These are phyloP conservation scores for Potamarius usumacintae DNA, from an alignment of 2,113 vertebrate species.

Conservation along the genomic window DNA sequence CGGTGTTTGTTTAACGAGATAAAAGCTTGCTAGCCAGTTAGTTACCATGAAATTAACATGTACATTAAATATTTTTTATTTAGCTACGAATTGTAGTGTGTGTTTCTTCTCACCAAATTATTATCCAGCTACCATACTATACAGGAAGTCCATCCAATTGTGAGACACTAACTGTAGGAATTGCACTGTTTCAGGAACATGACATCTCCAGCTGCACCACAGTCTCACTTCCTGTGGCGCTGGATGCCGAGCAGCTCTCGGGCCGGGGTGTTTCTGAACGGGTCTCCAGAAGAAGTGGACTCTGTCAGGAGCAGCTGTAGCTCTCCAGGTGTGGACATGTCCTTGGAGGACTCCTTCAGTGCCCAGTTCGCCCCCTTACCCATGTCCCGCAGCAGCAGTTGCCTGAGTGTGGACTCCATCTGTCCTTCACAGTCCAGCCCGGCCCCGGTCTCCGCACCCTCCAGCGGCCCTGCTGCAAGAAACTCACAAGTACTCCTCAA, in stretches of 20 bases:
- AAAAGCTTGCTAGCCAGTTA: neutral
- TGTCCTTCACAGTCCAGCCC: constrained; percentile 52
- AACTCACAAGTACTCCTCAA: constrained; percentile 68
- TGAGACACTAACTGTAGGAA: neutral
- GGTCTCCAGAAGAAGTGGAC: constrained; percentile 65
- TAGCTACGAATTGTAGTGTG: neutral
- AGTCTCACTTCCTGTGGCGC: constrained; percentile 72
- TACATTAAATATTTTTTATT: neutral
- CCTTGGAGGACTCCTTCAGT: constrained; percentile 65
- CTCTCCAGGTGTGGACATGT: constrained; percentile 38
- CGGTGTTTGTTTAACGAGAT: neutral
- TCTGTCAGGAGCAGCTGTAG: constrained; percentile 53
- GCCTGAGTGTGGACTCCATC: constrained; percentile 71
- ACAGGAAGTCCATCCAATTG: neutral
- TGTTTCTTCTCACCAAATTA: neutral
- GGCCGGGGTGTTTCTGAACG: constrained; percentile 83
- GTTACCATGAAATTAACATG: no score
- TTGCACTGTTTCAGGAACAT: constrained; percentile 60
- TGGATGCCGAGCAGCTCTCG: constrained; percentile 79
- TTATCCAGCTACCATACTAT: neutral
- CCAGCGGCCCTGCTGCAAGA: constrained; percentile 43
- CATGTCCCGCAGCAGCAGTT: constrained; percentile 76
- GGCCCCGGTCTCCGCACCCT: constrained; percentile 28
- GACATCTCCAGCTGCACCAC: constrained; percentile 77
- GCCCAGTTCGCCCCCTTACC: constrained; percentile 67